Evolutionary conservation across 2,888 invertebrate species (phyloP).

Genomic region (Erpobdella octoculata): DNA sequence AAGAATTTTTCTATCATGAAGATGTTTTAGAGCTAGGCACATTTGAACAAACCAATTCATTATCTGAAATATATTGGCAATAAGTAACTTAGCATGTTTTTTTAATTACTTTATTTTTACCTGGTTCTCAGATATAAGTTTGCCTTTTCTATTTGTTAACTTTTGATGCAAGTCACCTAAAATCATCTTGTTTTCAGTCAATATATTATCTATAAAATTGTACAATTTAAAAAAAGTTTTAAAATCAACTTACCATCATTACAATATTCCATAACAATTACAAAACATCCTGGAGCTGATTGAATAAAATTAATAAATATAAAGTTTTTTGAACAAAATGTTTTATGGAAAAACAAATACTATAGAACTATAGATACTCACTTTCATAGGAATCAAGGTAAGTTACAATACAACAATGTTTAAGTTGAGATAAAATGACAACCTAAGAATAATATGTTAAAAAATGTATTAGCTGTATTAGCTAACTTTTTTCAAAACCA

Average conservation of each 20-base stretch:
- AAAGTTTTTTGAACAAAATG: too few relatives aligned
- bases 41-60: slow-evolving; percentile 55
- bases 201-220: not conserved
- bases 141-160: not conserved
- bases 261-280: slow-evolving; percentile 56
- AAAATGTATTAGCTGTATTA: too few relatives aligned
- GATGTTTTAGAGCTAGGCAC: slow-evolving; percentile 55
- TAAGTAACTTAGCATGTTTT: not conserved
- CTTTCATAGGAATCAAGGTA: slow-evolving; percentile 55
- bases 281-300: slow-evolving; percentile 51
- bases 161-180: slow-evolving; percentile 1
- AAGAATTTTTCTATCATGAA: slow-evolving; percentile 55
- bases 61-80: slow-evolving; percentile 45
- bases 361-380: slow-evolving; percentile 35
- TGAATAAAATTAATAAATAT: not conserved
- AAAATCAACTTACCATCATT: slow-evolving; percentile 50
- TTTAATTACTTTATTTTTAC: not conserved
- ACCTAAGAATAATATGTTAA: slow-evolving; percentile 39
- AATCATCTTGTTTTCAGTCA: not conserved
- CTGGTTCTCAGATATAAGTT: not conserved
- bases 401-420: slow-evolving; percentile 54
- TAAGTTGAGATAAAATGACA: slow-evolving; percentile 52
- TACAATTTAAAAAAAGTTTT: not conserved
- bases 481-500: too few relatives aligned
- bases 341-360: too few relatives aligned